These are phyloP conservation scores for Aspidoscelis tigris DNA, from an alignment of 2,113 vertebrate genomes.

Conservation along the genomic window DNA sequence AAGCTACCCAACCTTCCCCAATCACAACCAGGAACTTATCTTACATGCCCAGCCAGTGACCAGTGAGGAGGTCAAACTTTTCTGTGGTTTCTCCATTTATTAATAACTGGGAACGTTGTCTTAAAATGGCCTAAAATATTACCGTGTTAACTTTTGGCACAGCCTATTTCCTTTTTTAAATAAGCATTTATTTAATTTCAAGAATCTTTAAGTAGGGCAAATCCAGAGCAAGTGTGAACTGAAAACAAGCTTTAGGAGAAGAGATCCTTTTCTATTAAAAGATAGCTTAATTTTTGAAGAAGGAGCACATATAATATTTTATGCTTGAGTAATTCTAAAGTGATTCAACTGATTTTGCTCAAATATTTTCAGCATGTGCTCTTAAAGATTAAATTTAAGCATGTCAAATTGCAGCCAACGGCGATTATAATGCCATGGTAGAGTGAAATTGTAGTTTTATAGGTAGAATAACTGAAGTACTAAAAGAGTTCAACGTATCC, in stretches of 20 bases:
- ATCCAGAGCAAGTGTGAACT: slow-evolving; percentile 14
- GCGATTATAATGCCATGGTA: slow-evolving; percentile 31
- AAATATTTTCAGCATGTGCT: slow-evolving; percentile 14
- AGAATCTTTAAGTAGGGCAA: neutral
- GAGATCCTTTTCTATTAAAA: slow-evolving; percentile 15
- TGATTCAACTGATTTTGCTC: slow-evolving; percentile 30
- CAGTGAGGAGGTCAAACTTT: too few species aligned
- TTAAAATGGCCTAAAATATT: neutral
- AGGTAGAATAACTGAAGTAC: neutral
- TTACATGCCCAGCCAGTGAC: too few species aligned
- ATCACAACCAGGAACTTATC: too few species aligned
- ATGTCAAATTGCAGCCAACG: slow-evolving; percentile 37
- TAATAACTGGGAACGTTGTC: neutral
- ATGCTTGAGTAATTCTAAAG: slow-evolving; percentile 5
- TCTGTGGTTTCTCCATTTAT: too few species aligned
- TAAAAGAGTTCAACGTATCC: too few species aligned
- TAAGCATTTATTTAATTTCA: neutral
- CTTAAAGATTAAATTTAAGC: slow-evolving; percentile 34
- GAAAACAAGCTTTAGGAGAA: slow-evolving; percentile 8
- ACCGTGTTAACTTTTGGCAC: neutral
- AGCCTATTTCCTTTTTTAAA: neutral
- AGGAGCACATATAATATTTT: slow-evolving; percentile 2
- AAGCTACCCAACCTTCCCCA: too few species aligned
- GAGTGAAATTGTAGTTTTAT: slow-evolving; percentile 6
- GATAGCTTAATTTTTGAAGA: slow-evolving; percentile 13